Evolutionary conservation across 2,797 vertebrate genomes (phyloP), one percentile per base, ranked within the genome.

Genomic region (Lagodon rhomboides): DNA sequence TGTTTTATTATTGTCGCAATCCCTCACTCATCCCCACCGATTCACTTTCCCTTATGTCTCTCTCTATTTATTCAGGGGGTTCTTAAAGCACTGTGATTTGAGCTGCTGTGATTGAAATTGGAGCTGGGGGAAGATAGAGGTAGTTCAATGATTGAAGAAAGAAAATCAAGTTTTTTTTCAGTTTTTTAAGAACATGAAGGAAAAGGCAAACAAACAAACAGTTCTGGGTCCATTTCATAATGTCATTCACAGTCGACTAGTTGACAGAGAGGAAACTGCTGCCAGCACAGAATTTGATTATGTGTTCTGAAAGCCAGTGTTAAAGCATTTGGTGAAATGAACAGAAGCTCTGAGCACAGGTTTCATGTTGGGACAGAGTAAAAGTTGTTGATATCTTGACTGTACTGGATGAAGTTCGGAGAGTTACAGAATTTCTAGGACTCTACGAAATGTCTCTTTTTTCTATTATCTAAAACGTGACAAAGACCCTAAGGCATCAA

Each of bases 1-100:
- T 27, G 43, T 79, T 85, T 73, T 80, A 72, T 71, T 77, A 74
- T 87, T 55, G 46, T 78, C 63, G 85, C 60, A 55, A 54, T 73
- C 81, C 69, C 34, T 63, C 75, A 62, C 53, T 78, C 47, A 75
- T 77, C 59, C 49, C 53, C 43, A 20, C 56, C 51, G 56, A 81
- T 79, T 80, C 54, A 30, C 47, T 71, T 59, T 72, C 54, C 38
- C 49, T 63, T 64, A 65, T 46, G 11, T 65, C 56, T 51, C 23
- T 63, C 34, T 68, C 18, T 70, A 25, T 66, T 75, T 63, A n/a
- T 58, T 68, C 58, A 23, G 12, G 3, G 38, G 2, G 10, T 76
- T 68, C 46, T 62, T 54, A 43, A 67, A 73, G 23, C 30, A n/a
- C 59, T 59, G 54, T 72, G 25, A 60, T 77, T 73, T 74, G 38